These are phyloP conservation scores for Pteropus alecto DNA, from an alignment of 2,113 vertebrate genomes.

Conservation along the genomic window DNA sequence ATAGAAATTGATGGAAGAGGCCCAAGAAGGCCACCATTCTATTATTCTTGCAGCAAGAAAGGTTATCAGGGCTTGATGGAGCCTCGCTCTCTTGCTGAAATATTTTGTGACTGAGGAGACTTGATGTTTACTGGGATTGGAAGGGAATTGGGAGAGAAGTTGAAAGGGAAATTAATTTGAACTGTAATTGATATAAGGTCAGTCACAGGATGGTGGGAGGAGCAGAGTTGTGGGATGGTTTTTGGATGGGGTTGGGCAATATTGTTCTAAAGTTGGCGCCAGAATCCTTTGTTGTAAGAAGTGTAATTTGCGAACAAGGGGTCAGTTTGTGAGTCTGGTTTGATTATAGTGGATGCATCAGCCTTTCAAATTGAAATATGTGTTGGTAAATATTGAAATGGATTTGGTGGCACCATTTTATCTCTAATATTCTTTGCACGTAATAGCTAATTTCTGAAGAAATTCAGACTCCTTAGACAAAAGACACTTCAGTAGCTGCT, in stretches of 20 bases:
- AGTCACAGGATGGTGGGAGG: conserved; percentile 21
- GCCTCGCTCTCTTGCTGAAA: conserved; percentile 64
- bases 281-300: neutral
- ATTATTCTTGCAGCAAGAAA: conserved; percentile 75
- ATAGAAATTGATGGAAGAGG: conserved; percentile 78
- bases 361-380: neutral
- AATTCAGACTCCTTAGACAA: neutral
- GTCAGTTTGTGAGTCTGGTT: neutral
- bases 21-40: conserved; percentile 67
- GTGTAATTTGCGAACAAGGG: neutral
- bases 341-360: neutral
- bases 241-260: neutral
- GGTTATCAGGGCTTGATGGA: conserved; percentile 74
- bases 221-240: neutral
- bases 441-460: conserved; percentile 2
- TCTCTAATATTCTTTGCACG: conserved; percentile 2
- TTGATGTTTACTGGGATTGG: conserved; percentile 62
- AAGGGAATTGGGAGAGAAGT: neutral
- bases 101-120: conserved; percentile 66
- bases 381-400: neutral
- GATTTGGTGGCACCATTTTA: neutral
- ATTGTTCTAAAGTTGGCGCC: neutral
- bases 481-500: neutral
- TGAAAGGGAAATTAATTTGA: conserved; percentile 70
- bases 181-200: conserved; percentile 58